These are phyloP conservation scores for Siphamia tubifer DNA, from an alignment of 2,113 vertebrate species.

Conservation along the genomic window DNA sequence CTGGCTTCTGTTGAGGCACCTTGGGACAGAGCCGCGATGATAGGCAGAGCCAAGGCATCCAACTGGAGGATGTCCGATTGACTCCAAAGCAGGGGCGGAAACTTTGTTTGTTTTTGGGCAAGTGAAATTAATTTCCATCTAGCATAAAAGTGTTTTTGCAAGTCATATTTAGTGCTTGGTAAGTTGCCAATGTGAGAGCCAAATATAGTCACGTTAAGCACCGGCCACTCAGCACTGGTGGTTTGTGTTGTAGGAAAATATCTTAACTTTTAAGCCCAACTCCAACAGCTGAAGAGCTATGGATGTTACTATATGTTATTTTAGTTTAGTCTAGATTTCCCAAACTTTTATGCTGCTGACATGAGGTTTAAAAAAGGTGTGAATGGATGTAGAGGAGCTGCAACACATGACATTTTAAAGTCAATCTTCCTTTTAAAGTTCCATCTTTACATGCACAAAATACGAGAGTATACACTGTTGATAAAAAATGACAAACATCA, in stretches of 20 bases:
- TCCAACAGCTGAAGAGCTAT: neutral
- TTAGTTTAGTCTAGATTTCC: neutral
- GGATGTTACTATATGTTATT: neutral
- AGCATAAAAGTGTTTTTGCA: too few species aligned
- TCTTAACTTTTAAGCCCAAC: neutral
- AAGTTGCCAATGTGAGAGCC: neutral
- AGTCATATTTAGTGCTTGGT: too few species aligned
- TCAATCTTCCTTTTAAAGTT: too few species aligned
- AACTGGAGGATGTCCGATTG: conserved; percentile 13
- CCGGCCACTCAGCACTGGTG: neutral
- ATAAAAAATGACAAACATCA: too few species aligned
- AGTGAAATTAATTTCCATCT: neutral
- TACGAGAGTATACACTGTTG: too few species aligned
- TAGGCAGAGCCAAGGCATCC: neutral
- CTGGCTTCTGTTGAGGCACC: conserved; percentile 42
- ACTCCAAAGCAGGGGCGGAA: neutral
- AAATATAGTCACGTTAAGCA: neutral
- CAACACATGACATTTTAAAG: too few species aligned
- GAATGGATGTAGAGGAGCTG: neutral
- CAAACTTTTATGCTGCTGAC: neutral
- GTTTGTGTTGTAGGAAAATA: neutral
- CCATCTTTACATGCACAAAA: too few species aligned
- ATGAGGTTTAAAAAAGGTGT: neutral
- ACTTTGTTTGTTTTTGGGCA: conserved; percentile 5
- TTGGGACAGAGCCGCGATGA: conserved; percentile 5